Evolutionary conservation across 2,113 vertebrate genomes (phyloP).

Genomic region (Pteruthius melanotis): DNA sequence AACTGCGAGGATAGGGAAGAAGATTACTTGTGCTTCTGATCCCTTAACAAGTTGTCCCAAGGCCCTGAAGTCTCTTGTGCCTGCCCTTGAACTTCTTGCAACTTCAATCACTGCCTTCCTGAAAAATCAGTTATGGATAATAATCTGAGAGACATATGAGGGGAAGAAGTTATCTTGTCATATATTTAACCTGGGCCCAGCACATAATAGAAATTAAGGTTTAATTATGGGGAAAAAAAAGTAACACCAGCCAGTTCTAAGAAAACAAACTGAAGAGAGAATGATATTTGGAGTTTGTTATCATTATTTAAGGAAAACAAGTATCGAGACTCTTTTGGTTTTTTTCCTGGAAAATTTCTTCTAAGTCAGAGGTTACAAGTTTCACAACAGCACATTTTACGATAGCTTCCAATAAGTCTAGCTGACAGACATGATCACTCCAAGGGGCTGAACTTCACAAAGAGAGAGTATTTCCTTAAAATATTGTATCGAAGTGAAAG

Average conservation of each 20-base stretch:
- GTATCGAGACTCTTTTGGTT: not conserved
- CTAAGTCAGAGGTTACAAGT: not conserved
- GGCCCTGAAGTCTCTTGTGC: not conserved
- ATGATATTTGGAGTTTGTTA: not conserved
- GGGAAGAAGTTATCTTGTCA: not conserved
- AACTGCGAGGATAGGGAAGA: not conserved
- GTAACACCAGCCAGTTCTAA: not conserved
- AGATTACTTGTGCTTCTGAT: not conserved
- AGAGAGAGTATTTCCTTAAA: not conserved
- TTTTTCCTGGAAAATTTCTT: not conserved
- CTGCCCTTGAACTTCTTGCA: not conserved
- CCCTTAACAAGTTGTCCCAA: not conserved
- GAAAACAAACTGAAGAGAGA: not conserved
- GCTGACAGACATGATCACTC: not conserved
- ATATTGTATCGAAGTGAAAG: not conserved
- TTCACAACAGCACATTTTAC: not conserved
- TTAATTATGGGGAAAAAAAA: not conserved
- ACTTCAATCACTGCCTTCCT: not conserved
- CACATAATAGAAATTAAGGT: not conserved
- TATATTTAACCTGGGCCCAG: not conserved
- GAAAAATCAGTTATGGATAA: not conserved
- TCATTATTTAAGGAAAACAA: not conserved
- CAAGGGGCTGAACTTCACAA: not conserved
- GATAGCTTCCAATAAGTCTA: not conserved
- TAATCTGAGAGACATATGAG: accelerated